These are phyloP conservation scores for Clarias platycephalus DNA, from an alignment of 2,797 vertebrate species.

Conservation along the genomic window DNA sequence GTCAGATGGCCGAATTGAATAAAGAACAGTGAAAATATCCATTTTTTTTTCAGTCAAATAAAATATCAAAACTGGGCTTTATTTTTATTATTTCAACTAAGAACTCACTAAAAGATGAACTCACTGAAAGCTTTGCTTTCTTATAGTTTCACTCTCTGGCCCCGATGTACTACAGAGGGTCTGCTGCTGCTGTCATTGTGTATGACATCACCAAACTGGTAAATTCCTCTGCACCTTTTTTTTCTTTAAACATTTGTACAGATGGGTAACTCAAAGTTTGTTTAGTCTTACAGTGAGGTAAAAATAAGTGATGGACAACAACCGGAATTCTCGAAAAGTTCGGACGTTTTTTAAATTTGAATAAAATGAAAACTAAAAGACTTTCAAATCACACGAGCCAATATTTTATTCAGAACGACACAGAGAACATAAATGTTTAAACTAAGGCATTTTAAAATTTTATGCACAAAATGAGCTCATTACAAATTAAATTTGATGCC, in stretches of 20 bases:
- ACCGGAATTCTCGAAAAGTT: no score
- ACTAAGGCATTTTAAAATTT: no score
- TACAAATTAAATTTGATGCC: no score
- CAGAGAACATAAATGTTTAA: no score
- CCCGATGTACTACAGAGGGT: constrained; percentile 97
- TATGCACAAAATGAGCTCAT: no score
- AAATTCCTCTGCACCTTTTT: constrained; percentile 56
- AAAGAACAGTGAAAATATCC: neutral
- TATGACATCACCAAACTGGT: constrained; percentile 99
- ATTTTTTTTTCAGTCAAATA: neutral
- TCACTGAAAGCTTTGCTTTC: constrained; percentile 2
- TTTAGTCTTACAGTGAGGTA: no score
- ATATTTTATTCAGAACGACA: no score
- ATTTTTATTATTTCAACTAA: neutral
- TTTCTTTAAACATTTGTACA: neutral
- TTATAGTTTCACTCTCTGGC: constrained; percentile 94
- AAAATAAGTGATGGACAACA: neutral
- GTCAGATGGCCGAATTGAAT: neutral
- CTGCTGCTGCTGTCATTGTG: constrained; percentile 94
- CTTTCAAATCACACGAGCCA: no score
- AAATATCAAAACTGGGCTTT: neutral
- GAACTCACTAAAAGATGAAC: neutral
- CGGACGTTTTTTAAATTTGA: no score
- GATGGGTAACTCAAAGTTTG: no score
- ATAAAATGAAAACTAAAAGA: no score